Evolutionary conservation across 2,113 vertebrate species (phyloP).

Genomic region (Hemiscyllium ocellatum): DNA sequence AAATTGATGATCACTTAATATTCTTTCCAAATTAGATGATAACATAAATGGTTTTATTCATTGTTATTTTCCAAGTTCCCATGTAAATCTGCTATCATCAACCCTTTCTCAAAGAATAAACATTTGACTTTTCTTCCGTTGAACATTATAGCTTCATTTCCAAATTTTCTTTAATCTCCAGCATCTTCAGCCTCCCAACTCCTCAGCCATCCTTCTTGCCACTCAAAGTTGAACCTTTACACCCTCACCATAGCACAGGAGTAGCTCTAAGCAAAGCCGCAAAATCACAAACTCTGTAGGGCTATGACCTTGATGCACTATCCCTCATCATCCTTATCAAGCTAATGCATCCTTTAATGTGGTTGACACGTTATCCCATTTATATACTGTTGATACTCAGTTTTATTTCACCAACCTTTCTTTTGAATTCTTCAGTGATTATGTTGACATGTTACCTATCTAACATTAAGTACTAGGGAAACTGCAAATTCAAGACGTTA

Average conservation of each 20-base stretch:
- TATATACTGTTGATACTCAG: not conserved
- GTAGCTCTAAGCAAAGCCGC: not conserved
- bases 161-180: not conserved
- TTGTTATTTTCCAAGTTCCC: not conserved
- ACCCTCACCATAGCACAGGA: not conserved
- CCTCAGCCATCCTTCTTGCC: not conserved
- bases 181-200: not conserved
- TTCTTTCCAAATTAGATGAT: not conserved
- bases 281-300: not conserved
- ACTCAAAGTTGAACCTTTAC: not conserved
- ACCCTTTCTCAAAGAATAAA: not conserved
- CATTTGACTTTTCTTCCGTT: not conserved
- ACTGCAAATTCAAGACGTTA: not conserved
- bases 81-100: not conserved
- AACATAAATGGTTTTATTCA: not conserved
- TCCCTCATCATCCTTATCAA: not conserved
- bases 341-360: not conserved
- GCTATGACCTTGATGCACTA: not conserved
- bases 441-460: not conserved
- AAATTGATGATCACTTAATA: not conserved
- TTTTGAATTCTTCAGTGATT: not conserved
- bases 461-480: not conserved
- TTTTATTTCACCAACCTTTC: not conserved
- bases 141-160: not conserved
- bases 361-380: not conserved